A percentile compares a stretch with the other conserved stretches of the same genome.
phyloP scores from a whole-genome alignment of 2,113 vertebrate genomes.

The Tetrax tetrax region DNA sequence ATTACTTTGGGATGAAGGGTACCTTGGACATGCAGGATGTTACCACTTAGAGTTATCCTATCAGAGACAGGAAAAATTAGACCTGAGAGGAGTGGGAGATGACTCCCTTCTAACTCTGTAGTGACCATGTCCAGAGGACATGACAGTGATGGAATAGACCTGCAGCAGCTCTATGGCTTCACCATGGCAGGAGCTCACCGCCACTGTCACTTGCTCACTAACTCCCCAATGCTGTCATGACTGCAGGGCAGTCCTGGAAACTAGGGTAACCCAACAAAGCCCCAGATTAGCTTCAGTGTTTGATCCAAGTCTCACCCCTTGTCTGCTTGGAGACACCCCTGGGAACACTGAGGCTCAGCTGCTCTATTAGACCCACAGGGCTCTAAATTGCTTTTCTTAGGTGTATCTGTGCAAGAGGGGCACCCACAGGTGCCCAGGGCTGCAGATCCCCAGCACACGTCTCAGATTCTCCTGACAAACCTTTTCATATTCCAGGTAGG shows the following conservation, averaged over 20 bases:
- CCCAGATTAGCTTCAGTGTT: background rate
- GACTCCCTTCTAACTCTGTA: background rate
- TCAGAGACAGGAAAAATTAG: background rate
- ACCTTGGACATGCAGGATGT: background rate
- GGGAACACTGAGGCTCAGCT: fast-evolving
- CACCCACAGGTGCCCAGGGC: background rate
- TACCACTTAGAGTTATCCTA: background rate
- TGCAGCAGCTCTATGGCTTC: background rate
- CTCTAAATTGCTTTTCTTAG: background rate
- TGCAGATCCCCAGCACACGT: background rate
- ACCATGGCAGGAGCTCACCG: fast-evolving
- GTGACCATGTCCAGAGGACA: background rate
- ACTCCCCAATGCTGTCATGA: fast-evolving
- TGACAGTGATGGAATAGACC: background rate
- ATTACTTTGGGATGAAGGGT: background rate
- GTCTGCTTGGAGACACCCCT: fast-evolving
- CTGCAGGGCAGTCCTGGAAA: background rate
- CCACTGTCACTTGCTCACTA: background rate
- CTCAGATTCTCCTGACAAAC: background rate
- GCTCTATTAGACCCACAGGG: background rate
- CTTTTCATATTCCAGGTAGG: background rate
- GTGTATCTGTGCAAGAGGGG: background rate
- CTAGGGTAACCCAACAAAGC: background rate
- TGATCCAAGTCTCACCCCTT: fast-evolving
- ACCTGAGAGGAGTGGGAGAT: background rate